Conservation (phyloP, 2,797 vertebrate genomes). For the Buceros bicornis region DNA sequence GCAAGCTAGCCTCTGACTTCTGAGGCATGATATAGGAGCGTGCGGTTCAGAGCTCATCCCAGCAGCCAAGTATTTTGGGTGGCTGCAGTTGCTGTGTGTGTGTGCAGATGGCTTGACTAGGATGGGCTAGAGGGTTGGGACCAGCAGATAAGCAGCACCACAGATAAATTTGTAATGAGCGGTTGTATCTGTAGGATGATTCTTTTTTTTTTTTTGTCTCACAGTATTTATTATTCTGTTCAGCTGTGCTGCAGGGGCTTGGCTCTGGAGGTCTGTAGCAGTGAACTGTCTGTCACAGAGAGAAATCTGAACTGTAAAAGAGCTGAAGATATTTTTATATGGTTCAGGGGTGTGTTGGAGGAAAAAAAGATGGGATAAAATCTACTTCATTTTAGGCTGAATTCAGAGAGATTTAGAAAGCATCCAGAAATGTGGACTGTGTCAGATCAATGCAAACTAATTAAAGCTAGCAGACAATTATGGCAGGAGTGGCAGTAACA, state of each 20-base stretch:
- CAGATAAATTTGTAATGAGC: constrained; percentile 5
- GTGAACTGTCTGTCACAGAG: neutral
- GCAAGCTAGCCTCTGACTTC: neutral
- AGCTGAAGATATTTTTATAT: constrained; percentile 7
- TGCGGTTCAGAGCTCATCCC: neutral
- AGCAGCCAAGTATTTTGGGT: neutral
- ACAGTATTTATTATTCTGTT: constrained; percentile 17
- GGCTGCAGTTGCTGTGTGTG: neutral
- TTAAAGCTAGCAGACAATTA: neutral
- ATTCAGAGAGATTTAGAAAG: constrained; percentile 2
- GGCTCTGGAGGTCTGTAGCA: neutral
- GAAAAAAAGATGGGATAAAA: neutral
- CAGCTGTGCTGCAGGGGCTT: neutral
- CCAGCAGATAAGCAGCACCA: constrained; percentile 13
- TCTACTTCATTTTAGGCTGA: neutral
- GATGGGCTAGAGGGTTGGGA: neutral
- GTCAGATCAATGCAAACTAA: neutral
- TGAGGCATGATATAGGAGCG: fast-evolving
- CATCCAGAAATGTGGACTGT: neutral
- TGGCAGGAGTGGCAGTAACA: neutral
- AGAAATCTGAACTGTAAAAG: neutral
- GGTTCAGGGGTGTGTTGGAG: neutral
- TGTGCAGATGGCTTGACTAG: neutral
- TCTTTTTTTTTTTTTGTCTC: neutral
- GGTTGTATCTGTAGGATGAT: neutral